phyloP scores from a whole-genome alignment of 2,797 vertebrate species.

The Molossus molossus region DNA sequence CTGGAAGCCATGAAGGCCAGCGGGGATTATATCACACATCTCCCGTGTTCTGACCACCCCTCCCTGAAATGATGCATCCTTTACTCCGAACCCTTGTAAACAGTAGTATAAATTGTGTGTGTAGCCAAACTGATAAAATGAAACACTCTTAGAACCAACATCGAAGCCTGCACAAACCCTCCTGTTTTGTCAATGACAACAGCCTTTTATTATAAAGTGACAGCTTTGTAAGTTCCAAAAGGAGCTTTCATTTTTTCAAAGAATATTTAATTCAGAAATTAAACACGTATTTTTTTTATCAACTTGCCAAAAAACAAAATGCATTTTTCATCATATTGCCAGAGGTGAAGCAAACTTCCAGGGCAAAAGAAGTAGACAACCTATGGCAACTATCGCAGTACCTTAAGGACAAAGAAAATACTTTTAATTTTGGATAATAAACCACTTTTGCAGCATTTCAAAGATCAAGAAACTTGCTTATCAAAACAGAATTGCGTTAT shows the following conservation, averaged over 20 bases:
- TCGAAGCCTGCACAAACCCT: constrained; percentile 80
- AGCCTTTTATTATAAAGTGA: constrained; percentile 86
- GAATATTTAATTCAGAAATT: constrained; percentile 75
- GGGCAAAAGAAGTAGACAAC: constrained; percentile 52
- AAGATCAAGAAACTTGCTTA: constrained; percentile 74
- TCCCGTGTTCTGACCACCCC: background rate
- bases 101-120: background rate
- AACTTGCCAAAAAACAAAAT: constrained; percentile 85
- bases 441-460: constrained; percentile 63
- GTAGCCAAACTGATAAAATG: background rate
- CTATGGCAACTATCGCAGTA: constrained; percentile 31
- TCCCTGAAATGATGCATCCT: constrained; percentile 15
- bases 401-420: constrained; percentile 69
- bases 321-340: constrained; percentile 68
- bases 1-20: background rate
- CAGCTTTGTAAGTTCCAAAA: constrained; percentile 86
- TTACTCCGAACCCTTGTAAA: background rate
- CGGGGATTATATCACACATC: background rate
- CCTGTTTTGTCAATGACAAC: constrained; percentile 85
- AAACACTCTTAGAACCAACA: constrained; percentile 86
- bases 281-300: constrained; percentile 80
- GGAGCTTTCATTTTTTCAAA: constrained; percentile 68
- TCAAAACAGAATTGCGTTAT: constrained; percentile 63
- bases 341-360: constrained; percentile 35
- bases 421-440: constrained; percentile 75